A percentile compares a stretch with the other conserved stretches of the same genome.
phyloP scores from a whole-genome alignment of 2,888 invertebrate genomes.

The Plusia festucae region DNA sequence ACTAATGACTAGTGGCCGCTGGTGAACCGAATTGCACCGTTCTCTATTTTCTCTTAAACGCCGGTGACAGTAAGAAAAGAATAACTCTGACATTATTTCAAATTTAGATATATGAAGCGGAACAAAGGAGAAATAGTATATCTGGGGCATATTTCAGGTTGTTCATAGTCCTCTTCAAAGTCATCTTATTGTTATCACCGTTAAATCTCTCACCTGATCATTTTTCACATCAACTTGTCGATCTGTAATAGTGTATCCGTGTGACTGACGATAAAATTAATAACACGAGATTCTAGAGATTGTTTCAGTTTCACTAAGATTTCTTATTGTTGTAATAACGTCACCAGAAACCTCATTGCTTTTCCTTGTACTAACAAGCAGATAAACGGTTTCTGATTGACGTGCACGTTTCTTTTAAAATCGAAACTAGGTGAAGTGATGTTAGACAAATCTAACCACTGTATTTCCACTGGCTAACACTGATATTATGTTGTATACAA shows the following conservation, averaged over 20 bases:
- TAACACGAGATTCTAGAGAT: neutral
- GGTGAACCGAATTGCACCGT: constrained; percentile 14
- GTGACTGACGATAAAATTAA: neutral
- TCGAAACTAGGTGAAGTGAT: neutral
- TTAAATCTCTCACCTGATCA: neutral
- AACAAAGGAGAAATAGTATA: constrained; percentile 7
- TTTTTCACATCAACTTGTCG: neutral
- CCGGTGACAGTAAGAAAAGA: constrained; percentile 6
- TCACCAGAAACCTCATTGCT: neutral
- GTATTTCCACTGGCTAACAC: constrained; percentile 12
- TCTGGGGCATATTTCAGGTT: neutral
- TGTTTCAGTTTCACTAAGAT: neutral
- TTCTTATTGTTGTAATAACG: constrained; percentile 4
- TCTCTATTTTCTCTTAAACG: constrained; percentile 9
- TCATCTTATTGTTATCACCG: too few species aligned
- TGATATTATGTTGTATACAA: constrained; percentile 32
- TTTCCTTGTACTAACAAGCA: neutral
- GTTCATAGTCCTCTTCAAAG: neutral
- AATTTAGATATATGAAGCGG: neutral
- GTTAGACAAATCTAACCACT: constrained; percentile 14
- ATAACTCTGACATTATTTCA: neutral
- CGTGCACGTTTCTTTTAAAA: neutral
- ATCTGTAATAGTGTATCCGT: neutral
- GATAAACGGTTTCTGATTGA: neutral
- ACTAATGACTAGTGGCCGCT: constrained; percentile 21